Evolutionary conservation across 2,113 vertebrate genomes (phyloP).

Genomic region (Gobius niger): DNA sequence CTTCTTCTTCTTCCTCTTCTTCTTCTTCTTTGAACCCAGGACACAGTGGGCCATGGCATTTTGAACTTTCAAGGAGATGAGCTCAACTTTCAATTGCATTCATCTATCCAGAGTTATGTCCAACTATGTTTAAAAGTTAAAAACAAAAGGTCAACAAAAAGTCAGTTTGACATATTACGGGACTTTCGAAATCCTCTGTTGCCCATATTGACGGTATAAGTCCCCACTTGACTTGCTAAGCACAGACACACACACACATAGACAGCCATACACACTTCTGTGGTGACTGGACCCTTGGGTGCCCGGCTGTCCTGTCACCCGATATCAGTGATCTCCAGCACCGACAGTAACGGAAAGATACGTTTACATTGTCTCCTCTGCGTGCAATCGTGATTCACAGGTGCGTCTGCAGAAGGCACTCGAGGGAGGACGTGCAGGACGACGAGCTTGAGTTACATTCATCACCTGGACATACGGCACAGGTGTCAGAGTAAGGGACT

Average conservation of each 20-base stretch:
- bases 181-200: too few species aligned
- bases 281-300: conserved; percentile 48
- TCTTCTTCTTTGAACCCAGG: too few species aligned
- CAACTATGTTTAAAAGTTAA: too few species aligned
- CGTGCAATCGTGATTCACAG: neutral
- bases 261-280: conserved; percentile 33
- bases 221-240: conserved; percentile 37
- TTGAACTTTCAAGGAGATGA: too few species aligned
- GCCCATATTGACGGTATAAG: neutral
- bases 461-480: neutral
- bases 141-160: too few species aligned
- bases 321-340: conserved; percentile 49
- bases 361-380: conserved; percentile 4
- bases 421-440: neutral
- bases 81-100: too few species aligned
- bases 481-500: neutral
- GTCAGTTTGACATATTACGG: too few species aligned
- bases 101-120: too few species aligned
- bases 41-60: too few species aligned
- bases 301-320: conserved; percentile 47
- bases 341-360: conserved; percentile 20
- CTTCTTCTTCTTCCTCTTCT: too few species aligned
- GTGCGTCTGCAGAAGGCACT: conserved; percentile 1
- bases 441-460: neutral
- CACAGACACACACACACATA: conserved; percentile 13